Evolutionary conservation across 2,888 invertebrate species (phyloP).

Genomic region (Latrodectus hesperus): DNA sequence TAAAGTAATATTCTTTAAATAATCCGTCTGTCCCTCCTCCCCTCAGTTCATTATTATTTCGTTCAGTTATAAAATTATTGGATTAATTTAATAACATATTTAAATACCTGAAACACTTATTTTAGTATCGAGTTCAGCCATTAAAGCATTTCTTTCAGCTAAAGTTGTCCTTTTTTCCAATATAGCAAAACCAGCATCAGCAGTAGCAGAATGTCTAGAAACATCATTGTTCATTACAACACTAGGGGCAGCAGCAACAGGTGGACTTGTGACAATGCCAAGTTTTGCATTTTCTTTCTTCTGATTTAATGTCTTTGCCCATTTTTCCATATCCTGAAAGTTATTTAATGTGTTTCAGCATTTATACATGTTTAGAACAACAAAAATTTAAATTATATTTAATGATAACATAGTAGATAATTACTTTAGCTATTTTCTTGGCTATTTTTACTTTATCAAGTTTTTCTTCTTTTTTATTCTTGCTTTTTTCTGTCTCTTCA

Average conservation of each 20-base stretch:
- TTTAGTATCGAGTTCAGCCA: slow-evolving; percentile 72
- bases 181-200: slow-evolving; percentile 94
- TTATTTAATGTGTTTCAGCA: neutral
- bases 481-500: slow-evolving; percentile 60
- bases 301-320: slow-evolving; percentile 98
- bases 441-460: slow-evolving; percentile 97
- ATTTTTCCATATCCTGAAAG: slow-evolving; percentile 85
- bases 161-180: slow-evolving; percentile 82
- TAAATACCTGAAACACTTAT: slow-evolving; percentile 73
- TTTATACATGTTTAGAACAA: neutral
- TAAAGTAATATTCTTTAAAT: neutral
- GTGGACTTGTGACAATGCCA: slow-evolving; percentile 75
- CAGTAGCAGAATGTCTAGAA: slow-evolving; percentile 81
- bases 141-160: slow-evolving; percentile 71
- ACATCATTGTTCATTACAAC: slow-evolving; percentile 73
- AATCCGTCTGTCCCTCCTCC: neutral
- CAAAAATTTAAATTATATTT: neutral
- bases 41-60: neutral
- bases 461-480: slow-evolving; percentile 77
- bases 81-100: neutral
- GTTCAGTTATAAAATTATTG: neutral
- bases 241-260: slow-evolving; percentile 70
- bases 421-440: slow-evolving; percentile 93
- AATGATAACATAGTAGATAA: neutral
- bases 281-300: slow-evolving; percentile 85